These are phyloP conservation scores for Stenotaenia linearis DNA, from an alignment of 2,888 invertebrate genomes.

Conservation along the genomic window DNA sequence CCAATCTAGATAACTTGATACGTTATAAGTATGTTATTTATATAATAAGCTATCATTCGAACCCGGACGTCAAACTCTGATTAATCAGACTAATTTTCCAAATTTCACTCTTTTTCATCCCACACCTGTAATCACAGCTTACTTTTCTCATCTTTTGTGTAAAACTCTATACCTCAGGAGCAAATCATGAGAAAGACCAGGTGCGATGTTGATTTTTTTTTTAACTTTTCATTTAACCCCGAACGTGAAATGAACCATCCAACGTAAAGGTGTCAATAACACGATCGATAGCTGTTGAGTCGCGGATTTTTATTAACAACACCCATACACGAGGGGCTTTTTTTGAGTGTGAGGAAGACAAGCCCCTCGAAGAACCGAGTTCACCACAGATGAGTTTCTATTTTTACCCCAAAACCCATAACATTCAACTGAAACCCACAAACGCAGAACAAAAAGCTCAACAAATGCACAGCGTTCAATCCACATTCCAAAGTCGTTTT, in stretches of 20 bases:
- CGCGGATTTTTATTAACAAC: not conserved
- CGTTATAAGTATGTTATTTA: no score
- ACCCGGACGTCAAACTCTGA: not conserved
- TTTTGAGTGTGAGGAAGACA: not conserved
- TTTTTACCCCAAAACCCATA: not conserved
- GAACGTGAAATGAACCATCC: not conserved
- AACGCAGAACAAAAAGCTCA: not conserved
- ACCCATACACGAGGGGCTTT: not conserved
- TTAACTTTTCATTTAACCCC: not conserved
- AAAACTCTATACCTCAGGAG: not conserved
- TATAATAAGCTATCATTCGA: not conserved
- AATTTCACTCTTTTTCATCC: not conserved
- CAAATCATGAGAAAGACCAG: not conserved
- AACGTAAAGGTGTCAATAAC: slow-evolving; percentile 13
- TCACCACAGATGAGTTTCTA: not conserved
- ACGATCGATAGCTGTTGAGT: slow-evolving; percentile 13
- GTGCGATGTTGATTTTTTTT: not conserved
- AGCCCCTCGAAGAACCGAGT: not conserved
- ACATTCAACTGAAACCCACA: not conserved
- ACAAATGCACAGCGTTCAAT: not conserved
- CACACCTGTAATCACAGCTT: not conserved
- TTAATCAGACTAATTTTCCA: not conserved
- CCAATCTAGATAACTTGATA: no score
- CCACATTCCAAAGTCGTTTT: not conserved
- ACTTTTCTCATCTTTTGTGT: not conserved